Evolutionary conservation across 2,113 vertebrate species (phyloP), one percentile per base, ranked within the genome.

Genomic region (Menidia beryllina): DNA sequence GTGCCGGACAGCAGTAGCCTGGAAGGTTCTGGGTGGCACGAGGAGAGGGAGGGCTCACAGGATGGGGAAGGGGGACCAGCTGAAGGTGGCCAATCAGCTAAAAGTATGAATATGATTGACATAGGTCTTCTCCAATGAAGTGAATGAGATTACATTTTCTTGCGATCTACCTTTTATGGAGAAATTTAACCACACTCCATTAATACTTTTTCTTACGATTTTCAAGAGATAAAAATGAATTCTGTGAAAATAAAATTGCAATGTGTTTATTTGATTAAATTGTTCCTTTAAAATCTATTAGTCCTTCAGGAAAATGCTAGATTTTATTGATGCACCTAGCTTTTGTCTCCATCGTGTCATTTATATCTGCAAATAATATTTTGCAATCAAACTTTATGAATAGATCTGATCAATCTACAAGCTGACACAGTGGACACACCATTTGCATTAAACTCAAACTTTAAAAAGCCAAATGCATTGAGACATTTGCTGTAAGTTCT

Each of bases 11-110:
- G 38, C 13, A 7, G 1, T n/a, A 12, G 57, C n/a, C 72, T 83
- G 23, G 75, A 91, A 93, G 68, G 11, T 92, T 91, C 91, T 85
- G 64, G 53, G 56, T 34, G 26, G 56, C 59, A 36, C 59, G 45
- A 67, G 21, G 52, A 58, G 34, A 91, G 39, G 75, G 87, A 78
- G 79, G 77, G 57, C 15, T 41, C 6, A 14, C n/a, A 21, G 19
- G 2, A 4, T 6, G n/a, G 54, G 63, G 71, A 83, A 47, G 11
- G 52, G 15, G 39, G 53, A 15, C 7, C 20, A 2, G 0, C 39
- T 21, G 4, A 14, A 6, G 0, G 11, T 0, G 41, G 60, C 91
- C 84, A 93, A 93, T 93, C 26, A 82, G 20, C 25, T 17, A 58
- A 13, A 2, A 62, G 24, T 0, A 64, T 1, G 1, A 0, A 0